Conservation (phyloP, 2,797 vertebrate species). For the Sphaeramia orbicularis region DNA sequence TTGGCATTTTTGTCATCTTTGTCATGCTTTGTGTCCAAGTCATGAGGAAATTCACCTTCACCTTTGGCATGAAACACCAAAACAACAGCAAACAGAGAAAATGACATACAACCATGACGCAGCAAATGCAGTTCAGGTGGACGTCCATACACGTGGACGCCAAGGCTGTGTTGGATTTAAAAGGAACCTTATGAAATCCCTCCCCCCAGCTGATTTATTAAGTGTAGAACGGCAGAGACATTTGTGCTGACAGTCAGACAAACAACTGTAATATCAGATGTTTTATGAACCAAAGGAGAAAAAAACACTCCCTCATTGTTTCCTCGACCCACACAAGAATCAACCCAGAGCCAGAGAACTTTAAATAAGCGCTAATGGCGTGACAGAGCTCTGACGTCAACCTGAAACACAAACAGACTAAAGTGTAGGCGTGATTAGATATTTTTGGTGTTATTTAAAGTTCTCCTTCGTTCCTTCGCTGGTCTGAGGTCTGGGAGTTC, state of each 20-base stretch:
- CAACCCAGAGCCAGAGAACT: constrained; percentile 11
- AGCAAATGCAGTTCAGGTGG: too few species aligned
- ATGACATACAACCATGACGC: neutral
- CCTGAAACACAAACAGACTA: too few species aligned
- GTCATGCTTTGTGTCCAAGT: neutral
- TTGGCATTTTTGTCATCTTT: neutral
- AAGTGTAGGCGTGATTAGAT: too few species aligned
- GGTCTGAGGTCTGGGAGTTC: too few species aligned
- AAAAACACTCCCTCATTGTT: constrained; percentile 33
- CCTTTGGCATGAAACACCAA: neutral
- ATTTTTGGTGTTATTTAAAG: too few species aligned
- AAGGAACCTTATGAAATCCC: neutral
- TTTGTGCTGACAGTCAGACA: constrained; percentile 17
- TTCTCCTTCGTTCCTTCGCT: too few species aligned
- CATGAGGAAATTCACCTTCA: neutral
- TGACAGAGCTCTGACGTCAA: too few species aligned
- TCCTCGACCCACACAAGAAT: constrained; percentile 20
- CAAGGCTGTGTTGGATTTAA: too few species aligned
- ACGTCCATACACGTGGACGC: too few species aligned
- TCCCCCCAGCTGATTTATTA: neutral
- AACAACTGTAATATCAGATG: constrained; percentile 21
- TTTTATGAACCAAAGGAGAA: constrained; percentile 35
- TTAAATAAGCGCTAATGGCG: neutral
- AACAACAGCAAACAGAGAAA: neutral
- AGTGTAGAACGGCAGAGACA: neutral